phyloP scores from a whole-genome alignment of 2,797 vertebrate genomes.

The Myripristis murdjan region DNA sequence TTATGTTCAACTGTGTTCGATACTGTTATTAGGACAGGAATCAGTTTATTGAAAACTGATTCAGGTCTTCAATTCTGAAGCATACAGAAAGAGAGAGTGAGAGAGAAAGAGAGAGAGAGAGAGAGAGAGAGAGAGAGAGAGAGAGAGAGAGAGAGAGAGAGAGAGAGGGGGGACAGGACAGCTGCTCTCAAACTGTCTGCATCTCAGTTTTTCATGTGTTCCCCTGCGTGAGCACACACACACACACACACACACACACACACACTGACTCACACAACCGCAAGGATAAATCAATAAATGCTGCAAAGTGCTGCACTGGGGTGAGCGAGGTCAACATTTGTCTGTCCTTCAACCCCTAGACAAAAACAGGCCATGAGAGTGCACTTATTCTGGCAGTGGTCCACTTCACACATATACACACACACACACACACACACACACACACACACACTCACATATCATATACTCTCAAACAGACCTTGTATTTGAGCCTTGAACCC shows the following conservation, averaged over 20 bases:
- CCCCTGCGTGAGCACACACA: background rate
- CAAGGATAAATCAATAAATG: slow-evolving; percentile 67
- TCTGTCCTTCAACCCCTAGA: slow-evolving; percentile 73
- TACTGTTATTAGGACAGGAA: slow-evolving; percentile 9
- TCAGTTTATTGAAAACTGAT: slow-evolving; percentile 11
- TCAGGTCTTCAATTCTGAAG: slow-evolving; percentile 30
- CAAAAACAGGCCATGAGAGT: slow-evolving; percentile 68
- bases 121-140: slow-evolving; percentile 11
- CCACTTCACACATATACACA: slow-evolving; percentile 33
- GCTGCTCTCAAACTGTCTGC: slow-evolving; percentile 6
- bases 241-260: slow-evolving; percentile 18
- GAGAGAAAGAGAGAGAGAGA: background rate
- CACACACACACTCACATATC: background rate
- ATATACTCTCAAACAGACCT: slow-evolving; percentile 6
- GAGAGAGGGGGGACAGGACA: background rate
- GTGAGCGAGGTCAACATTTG: slow-evolving; percentile 62
- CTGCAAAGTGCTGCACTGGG: slow-evolving; percentile 64
- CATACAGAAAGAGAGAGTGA: slow-evolving; percentile 14
- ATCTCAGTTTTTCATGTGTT: slow-evolving; percentile 41
- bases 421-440: slow-evolving; percentile 7
- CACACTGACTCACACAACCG: slow-evolving; percentile 15
- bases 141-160: background rate
- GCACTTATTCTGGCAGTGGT: slow-evolving; percentile 56
- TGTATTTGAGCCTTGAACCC: slow-evolving; percentile 15
- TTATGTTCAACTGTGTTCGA: slow-evolving; percentile 16